Base-by-base conservation (phyloP, 2,888 invertebrate genomes). In the Tipula unca region DNA sequence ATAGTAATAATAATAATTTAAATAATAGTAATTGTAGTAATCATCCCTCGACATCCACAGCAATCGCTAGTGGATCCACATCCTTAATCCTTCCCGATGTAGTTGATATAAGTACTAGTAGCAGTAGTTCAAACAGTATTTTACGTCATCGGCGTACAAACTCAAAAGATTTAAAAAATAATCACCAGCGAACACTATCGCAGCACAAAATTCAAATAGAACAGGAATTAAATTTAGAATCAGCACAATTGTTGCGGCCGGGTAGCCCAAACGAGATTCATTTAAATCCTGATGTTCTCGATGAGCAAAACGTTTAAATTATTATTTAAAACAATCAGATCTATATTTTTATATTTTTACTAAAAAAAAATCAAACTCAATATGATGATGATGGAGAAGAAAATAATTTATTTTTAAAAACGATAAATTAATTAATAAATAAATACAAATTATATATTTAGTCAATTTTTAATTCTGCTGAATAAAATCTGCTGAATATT, bases 91-190 rank as follows among this genome's bases (percentile, higher is more conserved):
- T 83, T 83, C 84, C 29, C 85, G 29, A 82, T 42, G 17, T 35
- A 39, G 25, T 36, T 3, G 29, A 84, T 29, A 8, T 69, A 69
- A 10, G 25, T 69, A 17, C 48, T 48, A 69, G 69, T 69, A 69
- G 25, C 10, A 10, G 69, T 69, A 39, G 54, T 29, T 25, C 83
- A 48, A 48, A 84, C 17, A 85, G 35, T 69, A 91, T 90, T 82
- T 89, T 94, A 87, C 91, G 94, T 1, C 94, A 94, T 89, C 92
- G 94, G 3, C 92, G 94, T 88, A 93, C 93, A 69, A 92, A 92
- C 88, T 93, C 93, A n/a, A 92, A 91, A 88, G 94, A 94, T 88
- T 88, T 90, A 5, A 90, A 90, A 87, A 54, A n/a, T n/a, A n/a
- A 54, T 39, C 35, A 84, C 39, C 25, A 85, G 20, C n/a, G 17